Base-by-base conservation (phyloP, 2,888 invertebrate genomes). In the Morpho helenor region DNA sequence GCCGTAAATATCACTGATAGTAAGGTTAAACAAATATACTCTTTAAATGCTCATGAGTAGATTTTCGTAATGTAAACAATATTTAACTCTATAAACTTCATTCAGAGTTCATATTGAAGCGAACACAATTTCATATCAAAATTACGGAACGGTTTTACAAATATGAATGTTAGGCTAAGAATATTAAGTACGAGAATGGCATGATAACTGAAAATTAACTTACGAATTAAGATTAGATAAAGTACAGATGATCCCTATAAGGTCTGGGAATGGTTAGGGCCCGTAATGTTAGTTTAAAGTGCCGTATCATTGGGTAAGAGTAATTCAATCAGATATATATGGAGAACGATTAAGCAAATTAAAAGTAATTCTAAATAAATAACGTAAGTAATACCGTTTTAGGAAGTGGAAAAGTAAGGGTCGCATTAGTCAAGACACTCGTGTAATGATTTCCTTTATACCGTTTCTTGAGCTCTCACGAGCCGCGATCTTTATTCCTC, bases 161-260 rank as follows among this genome's bases (percentile, higher is more conserved):
- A 63, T 58, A 47, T 54, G 7, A 43, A 46, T 46, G 50, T 49
- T 55, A 61, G 10, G 3, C 1, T 8, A 2, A 40, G 39, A 7
- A 3, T 2, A n/a, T 43, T 61, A 65, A 48, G 54, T 59, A 59
- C 49, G 5, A 54, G 56, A 57, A 59, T 64, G 1, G n/a, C 44
- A 48, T 57, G 53, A 44, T 7, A 16, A 7, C 16, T 2, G 10
- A 43, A 57, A 62, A 65, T 64, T 45, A 64, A 63, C 59, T 65
- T 62, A 65, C 63, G 60, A 64, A 66, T 66, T 65, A 55, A 65
- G 68, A 68, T 68, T 64, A 67, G 66, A 66, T 67, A 62, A 62
- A 61, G 60, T 59, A 57, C 57, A 65, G 65, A 66, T 66, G 68
- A 52, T 61, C 68, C 68, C 48, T 66, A 68, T 65, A 68, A 61